Percentiles rank a stretch among this genome's conserved stretches.
These are phyloP conservation scores for Mormoops blainvillei DNA, from an alignment of 2,113 vertebrate species.

Conservation along the genomic window DNA sequence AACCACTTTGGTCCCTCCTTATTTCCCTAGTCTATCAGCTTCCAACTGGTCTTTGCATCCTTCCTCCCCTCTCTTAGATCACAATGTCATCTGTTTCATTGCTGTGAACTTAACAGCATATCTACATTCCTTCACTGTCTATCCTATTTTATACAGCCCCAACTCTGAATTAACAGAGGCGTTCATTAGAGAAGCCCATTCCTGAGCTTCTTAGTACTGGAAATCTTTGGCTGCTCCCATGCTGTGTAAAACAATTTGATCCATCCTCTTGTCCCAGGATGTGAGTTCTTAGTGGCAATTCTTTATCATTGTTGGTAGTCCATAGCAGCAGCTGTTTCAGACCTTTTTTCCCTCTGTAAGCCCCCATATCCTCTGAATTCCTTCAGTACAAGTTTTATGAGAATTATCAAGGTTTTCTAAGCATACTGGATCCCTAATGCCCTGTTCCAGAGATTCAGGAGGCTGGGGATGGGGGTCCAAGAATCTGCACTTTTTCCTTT, in stretches of 20 bases:
- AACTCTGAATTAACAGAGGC: not conserved
- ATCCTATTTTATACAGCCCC: not conserved
- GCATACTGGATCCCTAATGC: not conserved
- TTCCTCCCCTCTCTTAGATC: not conserved
- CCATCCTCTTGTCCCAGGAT: not conserved
- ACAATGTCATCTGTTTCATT: not conserved
- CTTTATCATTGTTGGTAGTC: not conserved
- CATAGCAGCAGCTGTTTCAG: not conserved
- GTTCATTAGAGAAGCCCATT: not conserved
- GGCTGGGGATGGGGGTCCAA: not conserved
- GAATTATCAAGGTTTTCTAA: not conserved
- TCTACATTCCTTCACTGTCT: not conserved
- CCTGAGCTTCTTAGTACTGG: not conserved
- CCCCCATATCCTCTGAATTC: not conserved
- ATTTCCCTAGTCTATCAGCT: not conserved
- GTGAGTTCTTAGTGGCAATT: not conserved
- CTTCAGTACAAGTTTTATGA: not conserved
- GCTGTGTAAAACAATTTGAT: not conserved
- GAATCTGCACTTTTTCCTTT: not conserved
- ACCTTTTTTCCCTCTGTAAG: not conserved
- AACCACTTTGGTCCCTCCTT: not conserved
- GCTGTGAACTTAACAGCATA: not conserved
- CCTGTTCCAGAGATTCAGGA: not conserved
- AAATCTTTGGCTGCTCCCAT: not conserved
- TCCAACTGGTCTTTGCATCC: fast-evolving